Conservation (phyloP, 2,113 vertebrate genomes). For the Rhabdornis inornatus region DNA sequence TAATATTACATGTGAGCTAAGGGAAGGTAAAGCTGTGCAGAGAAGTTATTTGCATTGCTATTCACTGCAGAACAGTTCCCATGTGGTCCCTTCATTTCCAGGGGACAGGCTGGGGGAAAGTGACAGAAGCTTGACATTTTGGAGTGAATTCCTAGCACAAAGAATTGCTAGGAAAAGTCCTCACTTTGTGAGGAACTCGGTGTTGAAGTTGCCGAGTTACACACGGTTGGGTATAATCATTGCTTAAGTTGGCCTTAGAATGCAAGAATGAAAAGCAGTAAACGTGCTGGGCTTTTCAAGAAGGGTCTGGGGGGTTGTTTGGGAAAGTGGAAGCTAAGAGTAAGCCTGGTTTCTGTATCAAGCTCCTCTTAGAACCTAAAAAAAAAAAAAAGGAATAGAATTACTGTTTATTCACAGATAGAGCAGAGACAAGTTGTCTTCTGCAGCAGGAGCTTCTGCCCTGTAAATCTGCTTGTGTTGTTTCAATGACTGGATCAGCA, state of each 20-base stretch:
- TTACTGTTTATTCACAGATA: neutral
- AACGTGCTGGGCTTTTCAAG: conserved; percentile 37
- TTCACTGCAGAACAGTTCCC: conserved; percentile 14
- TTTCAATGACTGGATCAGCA: neutral
- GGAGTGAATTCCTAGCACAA: neutral
- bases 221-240: neutral
- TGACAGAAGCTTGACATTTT: conserved; percentile 22
- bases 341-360: neutral
- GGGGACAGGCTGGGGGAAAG: neutral
- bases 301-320: neutral
- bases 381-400: neutral
- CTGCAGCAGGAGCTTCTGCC: neutral
- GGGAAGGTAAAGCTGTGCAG: neutral
- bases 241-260: conserved; percentile 7
- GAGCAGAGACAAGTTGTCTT: neutral
- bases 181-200: neutral
- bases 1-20: neutral
- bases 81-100: neutral
- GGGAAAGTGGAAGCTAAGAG: neutral
- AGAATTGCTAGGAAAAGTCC: conserved; percentile 13
- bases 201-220: conserved; percentile 4
- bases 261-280: conserved; percentile 22
- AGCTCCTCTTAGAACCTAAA: neutral
- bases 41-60: conserved; percentile 42
- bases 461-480: neutral